A percentile compares a stretch with the other conserved stretches of the same genome.
These are phyloP conservation scores for Brachionus manjavacas DNA, from an alignment of 1,140 invertebrate species.

Conservation along the genomic window DNA sequence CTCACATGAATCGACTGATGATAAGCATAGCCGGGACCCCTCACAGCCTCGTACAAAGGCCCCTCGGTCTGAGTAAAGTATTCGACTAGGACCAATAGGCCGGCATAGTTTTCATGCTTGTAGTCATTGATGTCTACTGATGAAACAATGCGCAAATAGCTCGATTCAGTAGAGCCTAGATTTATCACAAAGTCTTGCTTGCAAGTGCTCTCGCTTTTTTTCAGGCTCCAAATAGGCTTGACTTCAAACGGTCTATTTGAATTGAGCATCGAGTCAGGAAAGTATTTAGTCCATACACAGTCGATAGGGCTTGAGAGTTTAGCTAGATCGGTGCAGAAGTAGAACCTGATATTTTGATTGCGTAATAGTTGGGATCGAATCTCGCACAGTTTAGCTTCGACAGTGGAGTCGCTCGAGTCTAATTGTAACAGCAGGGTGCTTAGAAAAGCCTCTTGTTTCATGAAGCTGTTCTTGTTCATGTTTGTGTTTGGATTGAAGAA, in stretches of 20 bases:
- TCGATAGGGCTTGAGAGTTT: slow-evolving; percentile 53
- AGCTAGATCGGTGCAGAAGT: slow-evolving; percentile 69
- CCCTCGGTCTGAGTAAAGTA: slow-evolving; percentile 83
- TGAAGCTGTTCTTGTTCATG: slow-evolving; percentile 64
- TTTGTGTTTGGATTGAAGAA: slow-evolving; percentile 58
- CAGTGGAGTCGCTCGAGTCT: slow-evolving; percentile 58
- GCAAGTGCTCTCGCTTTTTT: neutral
- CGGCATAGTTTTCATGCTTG: slow-evolving; percentile 66
- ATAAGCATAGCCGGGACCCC: slow-evolving; percentile 79
- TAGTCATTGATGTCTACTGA: slow-evolving; percentile 64
- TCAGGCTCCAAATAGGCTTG: neutral
- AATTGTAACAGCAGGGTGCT: slow-evolving; percentile 64
- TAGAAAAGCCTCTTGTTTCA: slow-evolving; percentile 73
- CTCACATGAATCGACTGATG: slow-evolving; percentile 64
- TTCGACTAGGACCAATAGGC: slow-evolving; percentile 72
- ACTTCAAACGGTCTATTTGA: slow-evolving; percentile 14
- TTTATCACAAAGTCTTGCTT: slow-evolving; percentile 65
- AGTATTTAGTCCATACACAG: slow-evolving; percentile 33
- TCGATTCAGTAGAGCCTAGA: slow-evolving; percentile 75
- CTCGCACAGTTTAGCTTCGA: slow-evolving; percentile 60
- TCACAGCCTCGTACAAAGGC: slow-evolving; percentile 77
- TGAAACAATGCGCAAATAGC: slow-evolving; percentile 67
- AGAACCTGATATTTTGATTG: slow-evolving; percentile 64
- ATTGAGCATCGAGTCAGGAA: neutral
- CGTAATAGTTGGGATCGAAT: slow-evolving; percentile 63